phyloP scores from a whole-genome alignment of 1,140 invertebrate species.

The Aphidius ervi region DNA sequence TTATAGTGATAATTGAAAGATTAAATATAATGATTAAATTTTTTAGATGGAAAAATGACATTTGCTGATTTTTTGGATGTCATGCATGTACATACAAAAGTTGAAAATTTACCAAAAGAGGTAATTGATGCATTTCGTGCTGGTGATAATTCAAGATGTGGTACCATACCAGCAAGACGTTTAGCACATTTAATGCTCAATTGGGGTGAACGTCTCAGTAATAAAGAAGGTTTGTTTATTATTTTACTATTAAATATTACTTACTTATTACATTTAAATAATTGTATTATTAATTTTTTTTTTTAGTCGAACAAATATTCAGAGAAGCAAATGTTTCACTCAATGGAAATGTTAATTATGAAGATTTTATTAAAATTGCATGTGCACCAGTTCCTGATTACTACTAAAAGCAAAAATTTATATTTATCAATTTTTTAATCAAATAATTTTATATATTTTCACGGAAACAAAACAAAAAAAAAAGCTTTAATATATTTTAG shows the following conservation, averaged over 20 bases:
- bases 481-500: no score
- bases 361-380: constrained; percentile 90
- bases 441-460: background rate
- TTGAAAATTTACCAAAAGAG: constrained; percentile 86
- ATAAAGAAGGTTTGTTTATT: constrained; percentile 70
- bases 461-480: no score
- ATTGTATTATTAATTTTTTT: constrained; percentile 1
- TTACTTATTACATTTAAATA: constrained; percentile 12
- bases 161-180: constrained; percentile 76
- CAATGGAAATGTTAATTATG: constrained; percentile 79
- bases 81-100: constrained; percentile 84
- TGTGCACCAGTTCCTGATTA: constrained; percentile 93
- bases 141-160: constrained; percentile 69
- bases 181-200: constrained; percentile 82
- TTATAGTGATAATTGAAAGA: constrained; percentile 10
- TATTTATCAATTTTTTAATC: constrained; percentile 1
- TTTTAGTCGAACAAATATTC: constrained; percentile 86
- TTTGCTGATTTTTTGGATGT: constrained; percentile 95
- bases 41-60: constrained; percentile 80
- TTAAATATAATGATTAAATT: background rate
- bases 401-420: constrained; percentile 58
- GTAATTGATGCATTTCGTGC: constrained; percentile 84
- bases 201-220: constrained; percentile 87
- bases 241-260: constrained; percentile 4
- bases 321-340: constrained; percentile 84